phyloP scores from a whole-genome alignment of 2,797 vertebrate genomes.

The Gymnoscopelus braueri region DNA sequence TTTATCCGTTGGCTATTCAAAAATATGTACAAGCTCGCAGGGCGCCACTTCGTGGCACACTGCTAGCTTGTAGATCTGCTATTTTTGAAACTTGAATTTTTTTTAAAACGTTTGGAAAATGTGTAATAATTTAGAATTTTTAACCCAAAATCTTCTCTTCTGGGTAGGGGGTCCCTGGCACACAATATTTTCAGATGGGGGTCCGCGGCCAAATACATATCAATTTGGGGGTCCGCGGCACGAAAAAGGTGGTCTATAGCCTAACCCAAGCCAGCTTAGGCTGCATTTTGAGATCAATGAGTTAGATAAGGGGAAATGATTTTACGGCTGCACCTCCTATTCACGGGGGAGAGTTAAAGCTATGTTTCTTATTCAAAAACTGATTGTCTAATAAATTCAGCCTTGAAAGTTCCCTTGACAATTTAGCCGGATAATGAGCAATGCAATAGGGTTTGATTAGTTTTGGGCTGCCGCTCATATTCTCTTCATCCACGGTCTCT shows the following conservation, averaged over 20 bases:
- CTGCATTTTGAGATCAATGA: conserved; percentile 71
- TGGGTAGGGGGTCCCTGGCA: too few species aligned
- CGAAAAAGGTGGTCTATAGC: background rate
- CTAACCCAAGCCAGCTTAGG: conserved; percentile 52
- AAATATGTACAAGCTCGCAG: too few species aligned
- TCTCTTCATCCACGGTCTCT: conserved; percentile 36
- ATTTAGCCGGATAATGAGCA: conserved; percentile 73
- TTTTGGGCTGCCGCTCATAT: conserved; percentile 53
- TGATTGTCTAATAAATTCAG: conserved; percentile 70
- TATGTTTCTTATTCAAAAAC: conserved; percentile 69
- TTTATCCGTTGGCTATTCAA: too few species aligned
- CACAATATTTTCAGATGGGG: too few species aligned
- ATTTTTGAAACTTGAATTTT: too few species aligned
- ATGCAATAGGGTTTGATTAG: conserved; percentile 68
- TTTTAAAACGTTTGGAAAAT: too few species aligned
- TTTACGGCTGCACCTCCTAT: conserved; percentile 66
- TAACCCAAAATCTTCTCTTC: too few species aligned
- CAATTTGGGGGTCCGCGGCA: too few species aligned
- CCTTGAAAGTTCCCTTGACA: conserved; percentile 70
- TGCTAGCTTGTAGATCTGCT: too few species aligned
- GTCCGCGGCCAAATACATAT: too few species aligned
- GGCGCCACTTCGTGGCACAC: too few species aligned
- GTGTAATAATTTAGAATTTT: too few species aligned
- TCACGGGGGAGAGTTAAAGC: conserved; percentile 60
- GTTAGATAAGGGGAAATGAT: conserved; percentile 72